These are phyloP conservation scores for Chlorodrepanis virens DNA, from an alignment of 2,113 vertebrate species.

Conservation along the genomic window DNA sequence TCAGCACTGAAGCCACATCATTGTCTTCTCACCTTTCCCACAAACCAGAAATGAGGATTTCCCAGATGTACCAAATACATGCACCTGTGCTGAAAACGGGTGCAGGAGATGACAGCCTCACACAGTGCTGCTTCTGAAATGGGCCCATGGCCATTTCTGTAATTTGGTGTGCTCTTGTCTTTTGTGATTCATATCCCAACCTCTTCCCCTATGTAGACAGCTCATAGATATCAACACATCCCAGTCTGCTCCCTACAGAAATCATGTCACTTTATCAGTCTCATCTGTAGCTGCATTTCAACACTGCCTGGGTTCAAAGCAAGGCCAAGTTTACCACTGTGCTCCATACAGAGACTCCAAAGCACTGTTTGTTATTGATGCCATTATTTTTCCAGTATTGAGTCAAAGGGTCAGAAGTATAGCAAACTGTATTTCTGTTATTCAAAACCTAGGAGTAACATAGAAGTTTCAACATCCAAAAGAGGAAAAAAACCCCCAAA, in stretches of 20 bases:
- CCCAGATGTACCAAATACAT: background rate
- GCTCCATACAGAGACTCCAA: background rate
- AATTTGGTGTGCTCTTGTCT: background rate
- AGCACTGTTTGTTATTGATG: background rate
- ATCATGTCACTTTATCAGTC: background rate
- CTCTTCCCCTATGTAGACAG: background rate
- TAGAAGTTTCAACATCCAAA: background rate
- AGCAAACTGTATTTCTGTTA: background rate
- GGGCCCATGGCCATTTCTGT: background rate
- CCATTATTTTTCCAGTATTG: background rate
- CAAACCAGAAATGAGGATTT: background rate
- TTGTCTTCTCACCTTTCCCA: background rate
- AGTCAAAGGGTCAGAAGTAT: background rate
- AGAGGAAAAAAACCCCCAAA: rapidly evolving
- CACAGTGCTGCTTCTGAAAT: background rate
- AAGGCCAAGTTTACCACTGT: background rate
- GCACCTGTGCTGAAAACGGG: background rate
- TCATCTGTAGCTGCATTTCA: background rate
- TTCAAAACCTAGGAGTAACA: background rate
- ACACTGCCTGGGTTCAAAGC: background rate
- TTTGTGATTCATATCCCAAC: background rate
- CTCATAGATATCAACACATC: background rate
- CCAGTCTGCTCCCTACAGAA: background rate
- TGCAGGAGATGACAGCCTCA: background rate
- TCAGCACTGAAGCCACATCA: background rate